phyloP scores from a whole-genome alignment of 2,797 vertebrate species.

The Phrynocephalus forsythii region DNA sequence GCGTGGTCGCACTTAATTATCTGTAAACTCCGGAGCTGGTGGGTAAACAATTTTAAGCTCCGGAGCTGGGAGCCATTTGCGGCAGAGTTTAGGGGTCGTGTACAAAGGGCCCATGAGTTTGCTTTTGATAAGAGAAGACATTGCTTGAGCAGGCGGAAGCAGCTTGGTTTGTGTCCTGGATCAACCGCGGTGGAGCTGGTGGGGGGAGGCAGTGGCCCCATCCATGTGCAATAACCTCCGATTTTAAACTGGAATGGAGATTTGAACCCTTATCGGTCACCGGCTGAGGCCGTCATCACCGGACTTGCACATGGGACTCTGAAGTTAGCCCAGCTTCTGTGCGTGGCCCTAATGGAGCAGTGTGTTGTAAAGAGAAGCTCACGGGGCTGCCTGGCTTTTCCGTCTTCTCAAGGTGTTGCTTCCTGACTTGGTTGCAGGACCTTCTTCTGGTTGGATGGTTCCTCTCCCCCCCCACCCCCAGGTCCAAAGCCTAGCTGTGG shows the following conservation, averaged over 20 bases:
- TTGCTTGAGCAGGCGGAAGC: background rate
- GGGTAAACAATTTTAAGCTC: too few species aligned
- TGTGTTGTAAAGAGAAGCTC: background rate
- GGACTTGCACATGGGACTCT: background rate
- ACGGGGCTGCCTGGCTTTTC: background rate
- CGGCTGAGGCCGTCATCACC: too few species aligned
- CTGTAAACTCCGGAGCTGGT: too few species aligned
- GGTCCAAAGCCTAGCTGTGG: background rate
- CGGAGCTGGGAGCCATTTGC: too few species aligned
- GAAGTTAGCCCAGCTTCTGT: background rate
- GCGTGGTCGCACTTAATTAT: too few species aligned
- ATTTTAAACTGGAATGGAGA: background rate
- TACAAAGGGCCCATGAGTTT: too few species aligned
- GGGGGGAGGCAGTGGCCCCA: background rate
- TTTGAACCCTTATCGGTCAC: background rate
- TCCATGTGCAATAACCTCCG: background rate
- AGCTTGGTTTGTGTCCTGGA: background rate
- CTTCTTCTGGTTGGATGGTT: background rate
- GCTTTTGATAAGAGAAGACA: too few species aligned
- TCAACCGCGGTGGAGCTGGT: too few species aligned
- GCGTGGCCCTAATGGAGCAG: background rate
- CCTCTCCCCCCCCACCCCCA: background rate
- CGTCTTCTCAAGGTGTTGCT: background rate
- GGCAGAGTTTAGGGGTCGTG: too few species aligned
- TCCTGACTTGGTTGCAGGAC: background rate